Evolutionary conservation across 2,113 vertebrate genomes (phyloP).

Genomic region (Pangasianodon gigas): DNA sequence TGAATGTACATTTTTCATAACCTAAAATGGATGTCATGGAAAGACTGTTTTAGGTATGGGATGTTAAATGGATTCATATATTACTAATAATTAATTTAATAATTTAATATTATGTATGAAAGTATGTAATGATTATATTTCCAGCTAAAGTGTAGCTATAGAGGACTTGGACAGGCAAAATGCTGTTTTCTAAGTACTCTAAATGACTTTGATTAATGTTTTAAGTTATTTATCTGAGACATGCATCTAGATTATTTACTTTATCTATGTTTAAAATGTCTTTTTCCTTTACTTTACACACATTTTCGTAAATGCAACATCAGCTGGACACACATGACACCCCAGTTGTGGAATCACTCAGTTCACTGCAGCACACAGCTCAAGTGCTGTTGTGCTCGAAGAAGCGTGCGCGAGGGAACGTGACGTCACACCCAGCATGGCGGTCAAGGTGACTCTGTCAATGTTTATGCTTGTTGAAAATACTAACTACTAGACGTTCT

Average conservation of each 20-base stretch:
- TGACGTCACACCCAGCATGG: conserved; percentile 91
- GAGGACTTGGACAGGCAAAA: neutral
- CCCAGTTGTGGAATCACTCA: too few species aligned
- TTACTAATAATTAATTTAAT: too few species aligned
- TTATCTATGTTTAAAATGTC: neutral
- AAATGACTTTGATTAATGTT: neutral
- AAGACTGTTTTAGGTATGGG: neutral
- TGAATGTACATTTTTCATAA: neutral
- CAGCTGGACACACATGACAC: neutral
- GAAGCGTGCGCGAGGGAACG: conserved; percentile 73
- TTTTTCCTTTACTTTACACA: neutral
- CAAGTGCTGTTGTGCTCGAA: too few species aligned
- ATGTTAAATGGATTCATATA: neutral
- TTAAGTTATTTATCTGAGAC: neutral
- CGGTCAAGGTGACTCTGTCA: conserved; percentile 96
- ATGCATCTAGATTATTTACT: neutral
- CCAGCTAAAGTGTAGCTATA: neutral
- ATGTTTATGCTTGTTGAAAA: conserved; percentile 65
- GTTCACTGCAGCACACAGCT: neutral
- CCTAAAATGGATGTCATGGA: neutral
- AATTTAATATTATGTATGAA: neutral
- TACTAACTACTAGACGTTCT: conserved; percentile 53
- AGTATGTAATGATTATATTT: neutral
- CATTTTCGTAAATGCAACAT: neutral
- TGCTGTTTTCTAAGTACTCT: neutral